Evolutionary conservation across 1,140 invertebrate species (phyloP), one percentile per base, ranked within the genome.

Genomic region (Colletes latitarsis): DNA sequence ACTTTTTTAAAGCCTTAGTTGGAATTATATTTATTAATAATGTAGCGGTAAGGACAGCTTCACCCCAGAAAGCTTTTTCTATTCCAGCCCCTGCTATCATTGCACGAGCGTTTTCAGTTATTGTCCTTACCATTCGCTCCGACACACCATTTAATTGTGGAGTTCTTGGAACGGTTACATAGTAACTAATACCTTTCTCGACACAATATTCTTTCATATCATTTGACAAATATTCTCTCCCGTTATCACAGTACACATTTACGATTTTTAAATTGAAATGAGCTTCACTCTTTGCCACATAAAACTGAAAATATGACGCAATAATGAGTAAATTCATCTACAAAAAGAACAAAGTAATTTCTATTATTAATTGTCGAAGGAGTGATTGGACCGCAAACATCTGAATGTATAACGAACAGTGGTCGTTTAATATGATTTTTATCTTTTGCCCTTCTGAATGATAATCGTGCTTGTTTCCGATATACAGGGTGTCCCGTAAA

Each of bases 131-230:
- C 87, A 93, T 92, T 49, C 93, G 82, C 80, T 95, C 94, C n/a
- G 93, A 82, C 3, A 94, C 90, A 82, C 93, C 92, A 92, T 95
- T 95, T 86, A 90, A 85, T 80, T 95, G 91, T 67, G 94, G 93
- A 6, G 92, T 94, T 76, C 92, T 89, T 60, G 92, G 90, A 66
- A 93, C 89, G 8, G 91, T 94, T 58, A 89, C 91, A 67, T 94
- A 89, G 88, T 94, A 70, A 21, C 19, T 57, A 12, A 68, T 77
- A 53, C 57, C 69, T 17, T 64, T 55, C 17, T 68, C 46, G 9
- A 46, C n/a, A 46, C 21, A 72, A 64, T 39, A 58, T 39, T 17
- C 64, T 14, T 46, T 69, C 39, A 57, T 55, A n/a, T 41, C 43
- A 72, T 49, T 70, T 0, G 49, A 60, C 21, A 60, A 52, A 41